phyloP scores from a whole-genome alignment of 2,797 vertebrate species.

The Crocodylus rhombifer region DNA sequence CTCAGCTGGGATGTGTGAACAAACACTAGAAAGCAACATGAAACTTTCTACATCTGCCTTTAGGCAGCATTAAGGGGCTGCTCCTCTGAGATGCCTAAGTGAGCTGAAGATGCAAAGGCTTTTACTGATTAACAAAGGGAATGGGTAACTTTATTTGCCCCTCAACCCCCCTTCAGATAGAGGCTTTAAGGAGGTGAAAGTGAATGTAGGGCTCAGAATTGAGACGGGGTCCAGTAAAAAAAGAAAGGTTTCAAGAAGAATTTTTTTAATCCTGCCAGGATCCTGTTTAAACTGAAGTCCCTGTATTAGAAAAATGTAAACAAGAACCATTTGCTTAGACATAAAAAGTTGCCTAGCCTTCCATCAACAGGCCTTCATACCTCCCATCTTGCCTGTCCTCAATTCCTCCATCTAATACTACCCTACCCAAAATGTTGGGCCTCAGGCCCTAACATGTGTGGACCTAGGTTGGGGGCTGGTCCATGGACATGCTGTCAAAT shows the following conservation, averaged over 20 bases:
- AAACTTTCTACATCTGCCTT: slow-evolving; percentile 58
- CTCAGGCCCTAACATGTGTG: slow-evolving; percentile 6
- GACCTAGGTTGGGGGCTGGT: slow-evolving; percentile 5
- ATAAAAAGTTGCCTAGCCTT: slow-evolving; percentile 64
- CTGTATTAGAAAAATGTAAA: slow-evolving; percentile 39
- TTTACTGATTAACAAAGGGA: slow-evolving; percentile 55
- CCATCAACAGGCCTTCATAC: slow-evolving; percentile 60
- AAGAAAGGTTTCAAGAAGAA: slow-evolving; percentile 52
- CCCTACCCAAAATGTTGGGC: slow-evolving; percentile 20
- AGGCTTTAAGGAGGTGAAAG: slow-evolving; percentile 52
- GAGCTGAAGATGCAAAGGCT: neutral
- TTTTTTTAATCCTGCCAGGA: slow-evolving; percentile 53
- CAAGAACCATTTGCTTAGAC: slow-evolving; percentile 69
- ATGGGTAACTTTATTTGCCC: slow-evolving; percentile 17
- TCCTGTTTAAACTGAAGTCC: slow-evolving; percentile 60
- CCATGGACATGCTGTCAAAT: slow-evolving; percentile 51
- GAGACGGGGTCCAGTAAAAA: slow-evolving; percentile 52
- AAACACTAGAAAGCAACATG: slow-evolving; percentile 59
- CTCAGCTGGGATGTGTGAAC: slow-evolving; percentile 59
- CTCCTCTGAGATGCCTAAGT: slow-evolving; percentile 31
- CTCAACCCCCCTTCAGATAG: slow-evolving; percentile 28
- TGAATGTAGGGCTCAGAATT: slow-evolving; percentile 57
- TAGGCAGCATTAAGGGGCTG: slow-evolving; percentile 29
- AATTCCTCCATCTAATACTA: slow-evolving; percentile 46
- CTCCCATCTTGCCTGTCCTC: slow-evolving; percentile 56